A percentile compares a stretch with the other conserved stretches of the same genome.
These are phyloP conservation scores for Falco berigora DNA, from an alignment of 2,797 vertebrate genomes.

Conservation along the genomic window DNA sequence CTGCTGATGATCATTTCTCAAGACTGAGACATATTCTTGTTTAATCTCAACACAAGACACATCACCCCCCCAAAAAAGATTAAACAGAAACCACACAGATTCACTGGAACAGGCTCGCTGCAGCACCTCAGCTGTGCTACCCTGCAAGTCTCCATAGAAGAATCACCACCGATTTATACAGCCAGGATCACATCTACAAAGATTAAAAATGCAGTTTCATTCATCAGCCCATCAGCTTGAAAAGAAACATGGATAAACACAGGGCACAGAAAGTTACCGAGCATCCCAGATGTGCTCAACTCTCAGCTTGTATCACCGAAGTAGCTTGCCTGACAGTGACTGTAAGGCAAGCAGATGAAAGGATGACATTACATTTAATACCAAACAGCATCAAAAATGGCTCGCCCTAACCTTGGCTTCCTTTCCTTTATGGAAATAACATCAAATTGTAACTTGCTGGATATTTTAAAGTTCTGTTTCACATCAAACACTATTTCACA, in stretches of 20 bases:
- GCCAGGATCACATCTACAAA: background rate
- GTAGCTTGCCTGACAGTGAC: background rate
- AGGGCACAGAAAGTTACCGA: background rate
- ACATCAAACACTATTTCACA: background rate
- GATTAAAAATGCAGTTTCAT: background rate
- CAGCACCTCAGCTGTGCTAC: rapidly evolving
- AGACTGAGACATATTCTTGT: background rate
- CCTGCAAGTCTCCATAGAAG: background rate
- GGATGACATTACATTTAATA: background rate
- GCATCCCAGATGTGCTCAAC: background rate
- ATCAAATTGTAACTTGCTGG: background rate
- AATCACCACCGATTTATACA: background rate
- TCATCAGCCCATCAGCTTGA: background rate
- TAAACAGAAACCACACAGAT: background rate
- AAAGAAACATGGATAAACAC: background rate
- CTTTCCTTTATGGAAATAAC: background rate
- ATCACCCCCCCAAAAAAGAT: background rate
- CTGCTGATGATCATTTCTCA: background rate
- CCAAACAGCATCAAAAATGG: background rate
- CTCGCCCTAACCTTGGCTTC: background rate
- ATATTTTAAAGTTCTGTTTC: background rate
- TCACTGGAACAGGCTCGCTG: background rate
- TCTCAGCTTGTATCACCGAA: background rate
- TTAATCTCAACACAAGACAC: background rate
- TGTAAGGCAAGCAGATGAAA: background rate